Evolutionary conservation across 2,888 invertebrate genomes (phyloP), one percentile per base, ranked within the genome.

Genomic region (Myopa tessellatipennis): DNA sequence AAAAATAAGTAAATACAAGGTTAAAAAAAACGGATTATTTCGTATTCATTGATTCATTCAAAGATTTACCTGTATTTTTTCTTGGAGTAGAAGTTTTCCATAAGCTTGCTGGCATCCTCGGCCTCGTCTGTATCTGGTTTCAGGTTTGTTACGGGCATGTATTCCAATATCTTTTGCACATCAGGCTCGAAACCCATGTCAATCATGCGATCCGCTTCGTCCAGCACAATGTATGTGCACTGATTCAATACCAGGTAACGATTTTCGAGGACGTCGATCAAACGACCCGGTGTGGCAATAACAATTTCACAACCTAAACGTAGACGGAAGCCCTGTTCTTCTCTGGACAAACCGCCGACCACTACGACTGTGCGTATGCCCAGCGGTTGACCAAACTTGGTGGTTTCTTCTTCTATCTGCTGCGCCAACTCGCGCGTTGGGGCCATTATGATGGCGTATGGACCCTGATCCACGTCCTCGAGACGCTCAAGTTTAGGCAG

Each of bases 111-210:
- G 77, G 96, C 96, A 89, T 99, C 98, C 90, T 99, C 99, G 0
- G 99, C 99, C 83, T 98, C 99, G 84, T 99, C 99, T 0, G 95
- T 94, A 87, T 99, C 99, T 0, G 99, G 99, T 89, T 99, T 99
- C 78, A 97, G 91, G 90, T 99, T 99, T 0, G 98, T 94, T 0
- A 98, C 99, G 0, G 99, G 99, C 95, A 99, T 96, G 88, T 95
- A 98, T 85, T 98, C 98, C 52, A 99, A 91, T 89, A 99, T 99
- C 88, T 97, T 97, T 86, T 99, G 98, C 0, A 99, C 99, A 85
- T 96, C 96, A 63, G 98, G 97, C 89, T 99, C 99, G 88, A 99
- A 99, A 88, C 99, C 99, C 96, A 99, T 98, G 91, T 99, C 99
- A 90, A 99, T 98, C 99, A 99, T 99, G 87, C 98, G 93, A 91